Conservation (phyloP, 2,797 vertebrate genomes). For the Urophycis tenuis region DNA sequence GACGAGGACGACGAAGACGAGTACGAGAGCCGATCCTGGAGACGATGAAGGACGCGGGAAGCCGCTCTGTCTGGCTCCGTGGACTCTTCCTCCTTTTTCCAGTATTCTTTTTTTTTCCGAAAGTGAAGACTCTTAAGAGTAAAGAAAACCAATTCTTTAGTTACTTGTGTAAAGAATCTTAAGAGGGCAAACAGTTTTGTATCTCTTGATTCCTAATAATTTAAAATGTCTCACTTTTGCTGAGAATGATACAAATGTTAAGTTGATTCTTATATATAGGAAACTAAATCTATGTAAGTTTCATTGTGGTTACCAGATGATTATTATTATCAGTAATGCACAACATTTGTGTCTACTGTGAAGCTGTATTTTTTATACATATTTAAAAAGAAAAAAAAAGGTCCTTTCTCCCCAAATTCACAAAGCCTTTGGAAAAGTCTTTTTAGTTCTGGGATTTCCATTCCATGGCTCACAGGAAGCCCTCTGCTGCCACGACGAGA, state of each 20-base stretch:
- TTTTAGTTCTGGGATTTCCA: slow-evolving; percentile 49
- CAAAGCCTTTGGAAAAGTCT: slow-evolving; percentile 46
- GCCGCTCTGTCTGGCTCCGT: slow-evolving; percentile 17
- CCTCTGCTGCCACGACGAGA: neutral
- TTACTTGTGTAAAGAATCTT: slow-evolving; percentile 38
- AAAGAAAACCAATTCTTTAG: slow-evolving; percentile 36
- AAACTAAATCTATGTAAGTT: slow-evolving; percentile 53
- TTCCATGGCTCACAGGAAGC: slow-evolving; percentile 41
- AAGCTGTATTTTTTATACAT: slow-evolving; percentile 74
- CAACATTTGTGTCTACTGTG: slow-evolving; percentile 76
- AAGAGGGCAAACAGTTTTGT: slow-evolving; percentile 41
- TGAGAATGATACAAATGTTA: slow-evolving; percentile 62
- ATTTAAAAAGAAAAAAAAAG: slow-evolving; percentile 51
- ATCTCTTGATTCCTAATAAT: slow-evolving; percentile 54
- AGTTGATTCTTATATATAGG: slow-evolving; percentile 64
- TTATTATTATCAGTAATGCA: slow-evolving; percentile 65
- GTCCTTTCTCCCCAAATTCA: slow-evolving; percentile 30
- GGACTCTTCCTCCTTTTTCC: slow-evolving; percentile 27
- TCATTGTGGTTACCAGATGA: slow-evolving; percentile 68
- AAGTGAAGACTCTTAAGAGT: slow-evolving; percentile 48
- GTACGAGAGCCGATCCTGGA: slow-evolving; percentile 94
- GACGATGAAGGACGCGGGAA: slow-evolving; percentile 77
- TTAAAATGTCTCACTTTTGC: slow-evolving; percentile 70
- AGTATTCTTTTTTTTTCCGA: slow-evolving; percentile 67
- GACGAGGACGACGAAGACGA: slow-evolving; percentile 88